These are phyloP conservation scores for Clarias pachynema DNA, from an alignment of 2,797 vertebrate genomes.

Conservation along the genomic window DNA sequence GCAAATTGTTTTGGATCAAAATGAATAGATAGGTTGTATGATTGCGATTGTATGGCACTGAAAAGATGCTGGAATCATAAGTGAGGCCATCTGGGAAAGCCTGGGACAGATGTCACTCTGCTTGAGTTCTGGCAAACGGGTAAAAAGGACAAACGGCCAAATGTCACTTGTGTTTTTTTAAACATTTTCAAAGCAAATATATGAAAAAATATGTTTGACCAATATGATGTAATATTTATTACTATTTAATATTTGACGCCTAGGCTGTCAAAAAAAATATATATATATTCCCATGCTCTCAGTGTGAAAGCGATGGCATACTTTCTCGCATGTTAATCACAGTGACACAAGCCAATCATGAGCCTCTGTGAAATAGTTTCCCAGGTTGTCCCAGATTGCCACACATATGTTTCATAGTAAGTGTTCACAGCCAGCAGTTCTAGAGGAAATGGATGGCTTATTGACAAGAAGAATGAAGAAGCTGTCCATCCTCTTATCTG, in stretches of 20 bases:
- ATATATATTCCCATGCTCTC: not conserved
- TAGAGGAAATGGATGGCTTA: conserved; percentile 38
- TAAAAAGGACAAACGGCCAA: not conserved
- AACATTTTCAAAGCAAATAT: too few relatives aligned
- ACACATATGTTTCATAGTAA: not conserved
- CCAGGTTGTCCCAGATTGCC: not conserved
- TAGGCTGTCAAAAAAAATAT: not conserved
- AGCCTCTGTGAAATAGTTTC: not conserved
- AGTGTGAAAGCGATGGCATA: not conserved
- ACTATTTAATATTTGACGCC: not conserved
- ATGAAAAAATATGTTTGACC: not conserved
- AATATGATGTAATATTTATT: not conserved
- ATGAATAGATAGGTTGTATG: not conserved
- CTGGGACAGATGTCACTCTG: not conserved
- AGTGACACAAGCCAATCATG: not conserved
- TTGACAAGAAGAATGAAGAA: conserved; percentile 11
- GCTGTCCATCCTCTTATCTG: conserved; percentile 8
- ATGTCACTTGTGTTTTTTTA: not conserved
- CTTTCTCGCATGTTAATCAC: not conserved
- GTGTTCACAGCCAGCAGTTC: not conserved
- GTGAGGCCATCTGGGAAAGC: not conserved
- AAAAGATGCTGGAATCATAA: conserved; percentile 19
- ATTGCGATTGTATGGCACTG: conserved; percentile 6
- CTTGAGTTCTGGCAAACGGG: not conserved
- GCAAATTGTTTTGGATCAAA: not conserved